Evolutionary conservation across 2,113 vertebrate genomes (phyloP), one percentile per base, ranked within the genome.

Genomic region (Lepus americanus): DNA sequence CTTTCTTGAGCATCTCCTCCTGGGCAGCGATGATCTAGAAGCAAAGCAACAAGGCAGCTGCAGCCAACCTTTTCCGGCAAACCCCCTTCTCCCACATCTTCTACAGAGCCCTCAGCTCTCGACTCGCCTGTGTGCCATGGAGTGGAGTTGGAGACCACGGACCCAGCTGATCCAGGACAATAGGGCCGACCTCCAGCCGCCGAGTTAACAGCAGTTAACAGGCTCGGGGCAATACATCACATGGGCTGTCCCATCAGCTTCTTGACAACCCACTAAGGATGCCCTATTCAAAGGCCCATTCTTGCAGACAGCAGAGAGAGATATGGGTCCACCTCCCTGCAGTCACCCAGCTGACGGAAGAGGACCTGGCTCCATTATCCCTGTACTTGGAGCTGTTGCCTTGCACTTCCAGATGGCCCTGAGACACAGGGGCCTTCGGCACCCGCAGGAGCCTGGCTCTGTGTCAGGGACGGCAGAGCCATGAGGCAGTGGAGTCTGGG

Each of bases 1-100:
- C 99, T 96, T 99, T 99, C 98, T 99, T 99, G 88, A 99, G 98
- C 99, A 99, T 99, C 98, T 99, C 99, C 97, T 99, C 99, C 97
- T 99, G 99, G 83, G 99, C 99, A 0, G 99, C 99, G 12, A 99
- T 99, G 97, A 99, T 99, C 99, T 99, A 96, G 85, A 96, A 94
- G 64, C 91, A 87, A 89, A 88, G 84, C 67, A 95, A 95, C 25
- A 91, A 33, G 39, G 0, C 33, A 3, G 33, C 14, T 79, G 66
- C 29, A 69, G 4, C 22, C 19, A 25, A 53, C 12, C 16, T 20
- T 66, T 63, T 13, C 25, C 5, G 69, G 79, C 31, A 64, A 66
- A 27, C 39, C 0, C 3, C 27, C 51, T 12, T 22, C 9, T 25
- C 55, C 74, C n/a, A 11, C 0, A 3, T 51, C 33, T 13, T 13